Evolutionary conservation across 2,113 vertebrate species (phyloP).

Genomic region (Catharus minimus): DNA sequence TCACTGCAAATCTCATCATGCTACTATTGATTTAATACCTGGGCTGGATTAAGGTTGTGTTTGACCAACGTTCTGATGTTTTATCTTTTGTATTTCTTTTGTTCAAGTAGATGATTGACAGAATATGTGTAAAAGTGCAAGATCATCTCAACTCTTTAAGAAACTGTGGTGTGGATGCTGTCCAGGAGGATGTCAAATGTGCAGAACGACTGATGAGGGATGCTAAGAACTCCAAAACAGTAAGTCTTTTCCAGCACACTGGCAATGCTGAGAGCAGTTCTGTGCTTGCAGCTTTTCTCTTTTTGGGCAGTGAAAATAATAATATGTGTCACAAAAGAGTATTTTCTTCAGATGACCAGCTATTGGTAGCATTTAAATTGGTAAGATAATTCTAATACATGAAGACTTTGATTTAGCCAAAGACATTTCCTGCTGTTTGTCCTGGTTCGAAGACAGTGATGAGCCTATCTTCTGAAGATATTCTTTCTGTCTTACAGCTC

Average conservation of each 20-base stretch:
- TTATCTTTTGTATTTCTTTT: neutral
- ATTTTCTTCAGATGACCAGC: neutral
- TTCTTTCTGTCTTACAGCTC: conserved; percentile 73
- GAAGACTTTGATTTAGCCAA: neutral
- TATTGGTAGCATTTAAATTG: neutral
- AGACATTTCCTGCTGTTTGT: neutral
- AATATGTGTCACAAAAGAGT: neutral
- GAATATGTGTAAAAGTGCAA: conserved; percentile 97
- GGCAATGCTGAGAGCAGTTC: neutral
- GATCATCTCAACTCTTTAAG: conserved; percentile 95
- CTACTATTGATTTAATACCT: neutral
- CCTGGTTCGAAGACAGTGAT: neutral
- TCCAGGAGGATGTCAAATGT: conserved; percentile 89
- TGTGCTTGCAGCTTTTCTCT: neutral
- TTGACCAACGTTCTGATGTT: neutral
- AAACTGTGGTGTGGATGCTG: conserved; percentile 81
- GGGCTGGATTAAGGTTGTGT: neutral
- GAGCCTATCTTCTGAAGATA: neutral
- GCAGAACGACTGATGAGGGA: conserved; percentile 93
- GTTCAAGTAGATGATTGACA: conserved; percentile 89
- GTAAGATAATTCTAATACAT: neutral
- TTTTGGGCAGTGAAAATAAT: neutral
- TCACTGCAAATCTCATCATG: neutral
- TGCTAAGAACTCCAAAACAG: conserved; percentile 96
- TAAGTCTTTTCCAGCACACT: conserved; percentile 50